phyloP scores from a whole-genome alignment of 2,888 invertebrate species.

The Andrena minutula region DNA sequence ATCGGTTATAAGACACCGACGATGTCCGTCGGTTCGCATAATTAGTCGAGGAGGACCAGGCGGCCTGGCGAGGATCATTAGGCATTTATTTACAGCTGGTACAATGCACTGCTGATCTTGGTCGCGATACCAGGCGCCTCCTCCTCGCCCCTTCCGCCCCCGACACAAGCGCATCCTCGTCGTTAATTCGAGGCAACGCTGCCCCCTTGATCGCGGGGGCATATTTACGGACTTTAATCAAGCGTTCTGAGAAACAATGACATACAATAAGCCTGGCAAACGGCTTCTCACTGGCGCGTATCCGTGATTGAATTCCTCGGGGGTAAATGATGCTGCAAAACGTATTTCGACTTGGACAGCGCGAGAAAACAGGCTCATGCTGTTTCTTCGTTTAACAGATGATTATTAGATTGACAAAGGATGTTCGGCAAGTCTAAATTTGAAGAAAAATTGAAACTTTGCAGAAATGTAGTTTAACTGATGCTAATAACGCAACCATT shows the following conservation, averaged over 20 bases:
- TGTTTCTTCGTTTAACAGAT: not conserved
- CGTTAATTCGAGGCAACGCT: constrained; percentile 61
- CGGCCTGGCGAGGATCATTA: constrained; percentile 73
- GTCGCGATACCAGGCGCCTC: constrained; percentile 71
- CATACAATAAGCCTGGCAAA: constrained; percentile 33
- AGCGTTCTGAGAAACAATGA: constrained; percentile 65
- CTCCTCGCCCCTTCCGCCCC: constrained; percentile 27
- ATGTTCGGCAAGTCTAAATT: no score
- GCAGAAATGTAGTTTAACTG: no score
- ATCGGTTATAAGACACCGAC: constrained; percentile 70
- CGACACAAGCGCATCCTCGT: constrained; percentile 52
- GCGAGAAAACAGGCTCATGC: not conserved
- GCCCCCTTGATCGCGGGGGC: constrained; percentile 40
- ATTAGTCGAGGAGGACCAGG: constrained; percentile 69
- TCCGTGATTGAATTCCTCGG: constrained; percentile 44
- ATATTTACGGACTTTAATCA: constrained; percentile 71
- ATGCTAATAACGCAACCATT: no score
- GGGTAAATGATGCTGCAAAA: not conserved
- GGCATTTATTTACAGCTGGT: constrained; percentile 80
- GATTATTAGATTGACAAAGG: no score
- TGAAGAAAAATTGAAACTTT: no score
- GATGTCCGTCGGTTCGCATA: constrained; percentile 70
- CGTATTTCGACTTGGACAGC: not conserved
- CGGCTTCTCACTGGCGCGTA: constrained; percentile 11
- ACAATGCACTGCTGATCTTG: constrained; percentile 77